A percentile compares a stretch with the other conserved stretches of the same genome.
Evolutionary conservation across 2,113 vertebrate genomes (phyloP).

Genomic region (Python bivittatus): DNA sequence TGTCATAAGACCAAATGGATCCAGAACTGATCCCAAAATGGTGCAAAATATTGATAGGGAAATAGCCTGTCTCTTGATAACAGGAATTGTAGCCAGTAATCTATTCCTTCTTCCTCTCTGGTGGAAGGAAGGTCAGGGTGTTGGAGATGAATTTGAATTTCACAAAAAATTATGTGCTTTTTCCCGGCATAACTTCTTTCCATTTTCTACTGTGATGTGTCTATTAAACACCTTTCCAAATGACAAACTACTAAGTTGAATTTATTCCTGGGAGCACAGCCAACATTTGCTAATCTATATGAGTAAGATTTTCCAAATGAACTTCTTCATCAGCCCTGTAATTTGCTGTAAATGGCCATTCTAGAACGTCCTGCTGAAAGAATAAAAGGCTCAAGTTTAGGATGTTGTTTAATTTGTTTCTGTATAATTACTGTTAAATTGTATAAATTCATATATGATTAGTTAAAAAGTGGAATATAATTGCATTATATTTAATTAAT

Average conservation of each 20-base stretch:
- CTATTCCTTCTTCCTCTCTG: background rate
- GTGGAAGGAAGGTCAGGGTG: background rate
- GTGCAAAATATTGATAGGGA: background rate
- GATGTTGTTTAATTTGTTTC: background rate
- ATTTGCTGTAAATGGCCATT: background rate
- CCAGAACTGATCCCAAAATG: background rate
- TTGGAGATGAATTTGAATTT: background rate
- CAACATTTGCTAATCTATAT: background rate
- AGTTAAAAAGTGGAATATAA: background rate
- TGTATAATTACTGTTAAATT: background rate
- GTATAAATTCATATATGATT: constrained; percentile 1
- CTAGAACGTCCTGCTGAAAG: background rate
- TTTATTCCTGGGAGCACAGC: constrained; percentile 19
- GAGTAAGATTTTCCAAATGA: constrained; percentile 10
- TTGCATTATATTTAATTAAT: constrained; percentile 5
- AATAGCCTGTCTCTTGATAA: background rate
- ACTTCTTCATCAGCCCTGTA: constrained; percentile 7
- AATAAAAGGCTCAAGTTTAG: background rate
- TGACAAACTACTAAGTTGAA: background rate
- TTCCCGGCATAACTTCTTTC: background rate
- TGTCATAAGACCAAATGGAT: background rate
- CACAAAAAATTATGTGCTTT: background rate
- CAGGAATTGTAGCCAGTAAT: background rate
- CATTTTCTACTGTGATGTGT: background rate
- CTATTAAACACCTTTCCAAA: background rate